These are phyloP conservation scores for Drosophila acutilabella DNA, from an alignment of 2,888 invertebrate genomes.

Conservation along the genomic window DNA sequence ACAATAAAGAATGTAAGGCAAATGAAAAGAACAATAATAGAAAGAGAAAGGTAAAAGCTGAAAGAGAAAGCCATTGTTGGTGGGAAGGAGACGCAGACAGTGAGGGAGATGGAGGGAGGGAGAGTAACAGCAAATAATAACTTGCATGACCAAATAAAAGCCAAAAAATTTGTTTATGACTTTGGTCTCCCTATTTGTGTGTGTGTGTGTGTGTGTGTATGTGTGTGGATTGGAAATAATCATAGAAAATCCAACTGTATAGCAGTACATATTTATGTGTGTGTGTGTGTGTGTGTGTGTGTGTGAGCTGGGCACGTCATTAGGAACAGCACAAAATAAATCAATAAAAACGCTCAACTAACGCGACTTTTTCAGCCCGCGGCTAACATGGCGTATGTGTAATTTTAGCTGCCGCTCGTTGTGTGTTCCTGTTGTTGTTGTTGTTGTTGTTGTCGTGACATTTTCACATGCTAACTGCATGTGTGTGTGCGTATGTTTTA, in stretches of 20 bases:
- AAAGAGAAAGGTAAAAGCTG: not conserved
- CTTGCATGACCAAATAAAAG: constrained; percentile 65
- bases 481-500: constrained; percentile 6
- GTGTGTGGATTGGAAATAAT: constrained; percentile 51
- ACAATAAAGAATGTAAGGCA: constrained; percentile 12
- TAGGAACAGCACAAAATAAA: constrained; percentile 74
- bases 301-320: constrained; percentile 64
- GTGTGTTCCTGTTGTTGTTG: constrained; percentile 44
- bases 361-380: constrained; percentile 49
- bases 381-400: constrained; percentile 68
- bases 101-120: not conserved
- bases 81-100: not conserved
- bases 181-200: constrained; percentile 13
- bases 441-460: constrained; percentile 26
- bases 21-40: constrained; percentile 18
- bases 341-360: constrained; percentile 72
- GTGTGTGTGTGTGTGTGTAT: not conserved
- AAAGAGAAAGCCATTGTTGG: not conserved
- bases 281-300: constrained; percentile 39
- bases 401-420: constrained; percentile 54
- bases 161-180: constrained; percentile 72
- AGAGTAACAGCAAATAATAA: constrained; percentile 34
- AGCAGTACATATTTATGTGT: constrained; percentile 16
- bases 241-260: constrained; percentile 51
- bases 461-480: constrained; percentile 16